A percentile compares a stretch with the other conserved stretches of the same genome.
These are phyloP conservation scores for Chromobotia macracanthus DNA, from an alignment of 2,797 vertebrate genomes.

Conservation along the genomic window DNA sequence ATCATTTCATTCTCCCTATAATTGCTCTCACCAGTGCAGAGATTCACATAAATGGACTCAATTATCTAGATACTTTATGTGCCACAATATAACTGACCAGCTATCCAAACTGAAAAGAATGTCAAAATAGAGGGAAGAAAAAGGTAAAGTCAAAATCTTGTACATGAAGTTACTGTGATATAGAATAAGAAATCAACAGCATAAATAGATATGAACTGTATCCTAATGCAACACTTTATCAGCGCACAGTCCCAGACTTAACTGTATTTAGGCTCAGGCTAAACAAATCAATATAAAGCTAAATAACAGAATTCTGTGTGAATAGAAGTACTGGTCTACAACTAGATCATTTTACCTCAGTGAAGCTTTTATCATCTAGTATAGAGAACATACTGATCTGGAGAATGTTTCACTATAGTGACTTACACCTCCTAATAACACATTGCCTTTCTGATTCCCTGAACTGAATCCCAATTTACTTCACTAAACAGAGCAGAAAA, in stretches of 20 bases:
- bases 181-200: not conserved
- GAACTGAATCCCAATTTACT: not conserved
- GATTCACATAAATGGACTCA: constrained; percentile 14
- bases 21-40: constrained; percentile 7
- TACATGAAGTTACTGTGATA: not conserved
- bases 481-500: not conserved
- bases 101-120: not conserved
- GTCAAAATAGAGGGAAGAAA: not conserved
- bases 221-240: constrained; percentile 16
- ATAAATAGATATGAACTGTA: constrained; percentile 15
- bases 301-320: constrained; percentile 1
- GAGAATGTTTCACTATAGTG: not conserved
- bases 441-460: not conserved
- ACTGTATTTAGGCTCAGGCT: constrained; percentile 17
- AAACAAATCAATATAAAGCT: constrained; percentile 21
- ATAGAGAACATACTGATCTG: constrained; percentile 23
- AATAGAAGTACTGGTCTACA: constrained; percentile 25
- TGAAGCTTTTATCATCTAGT: constrained; percentile 1
- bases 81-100: constrained; percentile 13
- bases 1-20: not conserved
- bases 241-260: constrained; percentile 19
- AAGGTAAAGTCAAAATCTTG: not conserved
- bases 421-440: constrained; percentile 10
- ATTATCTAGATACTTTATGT: constrained; percentile 1
- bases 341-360: constrained; percentile 1